These are phyloP conservation scores for Urocolius indicus DNA, from an alignment of 2,113 vertebrate species.

Conservation along the genomic window DNA sequence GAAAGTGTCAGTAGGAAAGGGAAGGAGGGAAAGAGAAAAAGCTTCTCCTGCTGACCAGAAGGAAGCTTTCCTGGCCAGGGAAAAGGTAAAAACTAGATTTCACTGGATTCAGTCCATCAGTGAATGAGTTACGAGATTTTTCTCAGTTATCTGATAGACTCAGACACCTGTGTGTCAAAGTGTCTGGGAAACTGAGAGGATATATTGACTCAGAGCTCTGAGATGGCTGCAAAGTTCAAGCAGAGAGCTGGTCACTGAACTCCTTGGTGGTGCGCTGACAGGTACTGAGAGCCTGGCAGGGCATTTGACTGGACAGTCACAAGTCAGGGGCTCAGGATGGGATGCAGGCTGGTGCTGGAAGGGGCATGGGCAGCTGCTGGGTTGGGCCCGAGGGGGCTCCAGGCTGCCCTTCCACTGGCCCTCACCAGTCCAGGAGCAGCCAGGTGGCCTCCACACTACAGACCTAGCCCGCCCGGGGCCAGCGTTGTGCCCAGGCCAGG, in stretches of 20 bases:
- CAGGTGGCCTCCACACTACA: not conserved
- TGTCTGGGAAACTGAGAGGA: not conserved
- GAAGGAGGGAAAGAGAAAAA: not conserved
- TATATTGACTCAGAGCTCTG: not conserved
- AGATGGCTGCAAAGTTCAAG: not conserved
- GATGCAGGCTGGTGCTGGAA: too few species aligned
- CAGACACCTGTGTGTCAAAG: not conserved
- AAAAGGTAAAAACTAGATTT: not conserved
- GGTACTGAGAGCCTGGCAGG: accelerated
- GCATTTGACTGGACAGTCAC: not conserved
- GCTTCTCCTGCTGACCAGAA: not conserved
- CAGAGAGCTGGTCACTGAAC: accelerated
- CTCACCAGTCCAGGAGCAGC: accelerated
- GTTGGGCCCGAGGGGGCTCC: not conserved
- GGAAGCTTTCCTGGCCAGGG: not conserved
- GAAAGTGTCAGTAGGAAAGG: not conserved
- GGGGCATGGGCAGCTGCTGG: too few species aligned
- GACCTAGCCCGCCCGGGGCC: accelerated
- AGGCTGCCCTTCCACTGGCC: not conserved
- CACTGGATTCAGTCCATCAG: not conserved
- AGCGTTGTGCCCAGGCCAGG: not conserved
- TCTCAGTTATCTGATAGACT: not conserved
- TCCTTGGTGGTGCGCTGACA: accelerated
- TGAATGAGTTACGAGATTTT: not conserved
- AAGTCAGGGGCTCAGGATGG: not conserved